Base-by-base conservation (phyloP, 2,113 vertebrate species). In the Poeciliopsis prolifica region DNA sequence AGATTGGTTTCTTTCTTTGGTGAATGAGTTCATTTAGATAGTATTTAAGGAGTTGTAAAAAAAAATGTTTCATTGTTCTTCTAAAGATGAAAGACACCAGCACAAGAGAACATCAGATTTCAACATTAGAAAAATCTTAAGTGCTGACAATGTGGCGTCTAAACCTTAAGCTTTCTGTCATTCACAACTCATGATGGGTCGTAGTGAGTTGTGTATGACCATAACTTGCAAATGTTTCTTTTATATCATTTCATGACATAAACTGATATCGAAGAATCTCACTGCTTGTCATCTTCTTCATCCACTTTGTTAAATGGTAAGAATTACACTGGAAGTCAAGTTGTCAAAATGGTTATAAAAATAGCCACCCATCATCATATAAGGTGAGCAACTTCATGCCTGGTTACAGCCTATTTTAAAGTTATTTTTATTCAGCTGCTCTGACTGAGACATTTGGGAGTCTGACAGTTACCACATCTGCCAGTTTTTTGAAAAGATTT, bases 271-370 rank as follows among this genome's bases (percentile, higher is more conserved):
- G 48, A 31, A 87, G 63, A 70, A 11, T 15, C 29, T 61, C 30
- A 67, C 40, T 63, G 29, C 51, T 26, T 65, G 31, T 44, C 5
- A 6, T 24, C 22, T 19, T 17, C 9, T 1, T 72, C n/a, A 44
- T 5, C 29, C 37, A 8, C 68, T 73, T 66, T 70, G 22, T 77
- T 33, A 83, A 68, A 76, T 68, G 48, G 75, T 80, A 78, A 78
- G 74, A 63, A 81, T 77, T 81, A 70, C 74, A 75, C 60, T 72
- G 66, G 73, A 86, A 88, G 75, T 77, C 78, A 60, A 54, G 67
- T 24, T 80, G 74, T 87, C 68, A 78, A 73, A 80, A 75, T 51
- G 61, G 26, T 86, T 70, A 70, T 77, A 68, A 83, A 78, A 75
- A 77, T 74, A 88, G 74, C 66, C 70, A 69, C 63, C 76, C 80